Evolutionary conservation across 2,113 vertebrate genomes (phyloP).

Genomic region (Octodon degus): DNA sequence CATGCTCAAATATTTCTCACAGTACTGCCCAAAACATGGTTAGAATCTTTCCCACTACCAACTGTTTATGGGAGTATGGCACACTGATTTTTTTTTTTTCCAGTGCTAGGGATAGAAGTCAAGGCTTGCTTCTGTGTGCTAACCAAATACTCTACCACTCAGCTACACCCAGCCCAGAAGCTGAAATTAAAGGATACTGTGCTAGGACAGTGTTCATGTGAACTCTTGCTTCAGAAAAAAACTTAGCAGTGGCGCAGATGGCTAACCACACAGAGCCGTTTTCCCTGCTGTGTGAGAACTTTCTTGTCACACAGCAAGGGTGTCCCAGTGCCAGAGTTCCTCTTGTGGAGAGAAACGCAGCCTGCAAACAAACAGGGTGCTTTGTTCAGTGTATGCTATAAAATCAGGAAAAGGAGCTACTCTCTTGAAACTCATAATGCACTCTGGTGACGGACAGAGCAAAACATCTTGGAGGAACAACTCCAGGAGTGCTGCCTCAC

Average conservation of each 20-base stretch:
- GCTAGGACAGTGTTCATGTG: background rate
- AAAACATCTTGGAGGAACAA: background rate
- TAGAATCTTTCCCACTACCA: background rate
- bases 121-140: background rate
- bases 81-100: background rate
- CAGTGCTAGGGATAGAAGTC: background rate
- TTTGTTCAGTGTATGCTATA: background rate
- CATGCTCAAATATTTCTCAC: background rate
- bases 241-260: background rate
- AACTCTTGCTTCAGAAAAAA: background rate
- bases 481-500: background rate
- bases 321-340: background rate
- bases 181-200: slow-evolving; percentile 2
- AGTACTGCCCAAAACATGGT: background rate
- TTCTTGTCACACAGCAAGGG: background rate
- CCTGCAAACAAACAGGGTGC: background rate
- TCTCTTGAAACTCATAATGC: background rate
- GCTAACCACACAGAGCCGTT: background rate
- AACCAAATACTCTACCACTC: background rate
- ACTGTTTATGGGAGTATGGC: background rate
- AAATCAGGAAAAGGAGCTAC: background rate
- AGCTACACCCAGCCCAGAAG: background rate
- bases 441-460: background rate
- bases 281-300: background rate
- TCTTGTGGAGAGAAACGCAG: background rate